phyloP scores from a whole-genome alignment of 2,797 vertebrate species.

The Macrochelys suwanniensis region DNA sequence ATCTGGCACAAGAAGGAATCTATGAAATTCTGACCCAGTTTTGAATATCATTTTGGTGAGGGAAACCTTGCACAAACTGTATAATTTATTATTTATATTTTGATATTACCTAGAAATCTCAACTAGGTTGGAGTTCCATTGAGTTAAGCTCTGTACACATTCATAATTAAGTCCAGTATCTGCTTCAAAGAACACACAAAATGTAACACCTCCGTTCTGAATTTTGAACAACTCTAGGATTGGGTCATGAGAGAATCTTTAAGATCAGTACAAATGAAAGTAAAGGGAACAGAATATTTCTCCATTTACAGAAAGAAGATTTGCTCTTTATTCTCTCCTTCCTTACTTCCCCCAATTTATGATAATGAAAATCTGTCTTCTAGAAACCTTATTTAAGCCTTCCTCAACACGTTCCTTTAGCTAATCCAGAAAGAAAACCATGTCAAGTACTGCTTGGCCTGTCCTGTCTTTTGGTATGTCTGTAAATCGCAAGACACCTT shows the following conservation, averaged over 20 bases:
- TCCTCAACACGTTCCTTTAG: neutral
- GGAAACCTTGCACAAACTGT: neutral
- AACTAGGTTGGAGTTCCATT: neutral
- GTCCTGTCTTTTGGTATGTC: neutral
- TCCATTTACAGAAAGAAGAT: neutral
- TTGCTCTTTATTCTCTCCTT: neutral
- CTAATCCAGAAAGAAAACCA: neutral
- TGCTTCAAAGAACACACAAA: neutral
- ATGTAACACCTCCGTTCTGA: neutral
- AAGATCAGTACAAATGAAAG: neutral
- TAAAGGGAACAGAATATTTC: neutral
- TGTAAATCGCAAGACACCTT: neutral
- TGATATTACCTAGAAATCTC: neutral
- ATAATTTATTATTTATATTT: neutral
- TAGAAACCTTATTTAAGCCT: neutral
- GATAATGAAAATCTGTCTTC: neutral
- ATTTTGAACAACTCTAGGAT: neutral
- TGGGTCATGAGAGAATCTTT: neutral
- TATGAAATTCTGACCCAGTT: neutral
- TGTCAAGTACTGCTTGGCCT: neutral
- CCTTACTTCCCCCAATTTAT: neutral
- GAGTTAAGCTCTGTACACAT: neutral
- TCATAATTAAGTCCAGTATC: neutral
- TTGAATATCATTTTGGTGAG: neutral
- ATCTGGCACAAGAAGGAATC: neutral